Evolutionary conservation across 2,797 vertebrate species (phyloP), one percentile per base, ranked within the genome.

Genomic region (Chaenodraco wilsoni): DNA sequence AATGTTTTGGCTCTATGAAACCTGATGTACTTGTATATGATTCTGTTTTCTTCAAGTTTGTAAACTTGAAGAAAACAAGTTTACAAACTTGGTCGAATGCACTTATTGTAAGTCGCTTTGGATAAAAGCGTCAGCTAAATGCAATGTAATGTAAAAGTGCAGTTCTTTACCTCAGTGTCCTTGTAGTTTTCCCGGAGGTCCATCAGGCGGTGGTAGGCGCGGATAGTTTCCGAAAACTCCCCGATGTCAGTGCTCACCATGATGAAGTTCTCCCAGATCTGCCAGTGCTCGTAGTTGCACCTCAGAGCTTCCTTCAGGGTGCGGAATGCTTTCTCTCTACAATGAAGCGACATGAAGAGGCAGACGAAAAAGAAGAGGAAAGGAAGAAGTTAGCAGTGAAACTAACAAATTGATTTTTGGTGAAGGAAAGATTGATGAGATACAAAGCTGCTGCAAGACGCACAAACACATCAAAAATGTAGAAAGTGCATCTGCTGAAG

Each of bases 221-320:
- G 96, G 87, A 98, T 94, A 80, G 96, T 94, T 91, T 99, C 97
- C 7, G 90, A 77, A 85, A 98, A 99, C 67, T 97, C 96, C 55
- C 98, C 98, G 14, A 98, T 48, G 11, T 99, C 98, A 9, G 94
- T 94, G 88, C 96, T 95, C 66, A 97, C 97, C 0, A 94, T 79
- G 40, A 99, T 93, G 82, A 96, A 99, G 89, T 99, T 99, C 91
- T 99, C 98, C 98, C 98, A 99, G 91, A 99, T 98, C 92, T 99
- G 98, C 98, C 98, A 99, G 79, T 97, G 96, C 68, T 99, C 97
- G 23, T 95, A 99, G 92, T 99, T 99, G 85, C 98, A 98, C 82
- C 95, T 98, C 67, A 99, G 95, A 46, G 98, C 97, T 93, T 99
- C 98, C 69, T 97, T 96, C 61, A 99, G 96, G 3, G 97, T 97